Percentiles rank a stretch among this genome's conserved stretches.
Evolutionary conservation across 2,113 vertebrate genomes (phyloP).

Genomic region (Edolisoma coerulescens): DNA sequence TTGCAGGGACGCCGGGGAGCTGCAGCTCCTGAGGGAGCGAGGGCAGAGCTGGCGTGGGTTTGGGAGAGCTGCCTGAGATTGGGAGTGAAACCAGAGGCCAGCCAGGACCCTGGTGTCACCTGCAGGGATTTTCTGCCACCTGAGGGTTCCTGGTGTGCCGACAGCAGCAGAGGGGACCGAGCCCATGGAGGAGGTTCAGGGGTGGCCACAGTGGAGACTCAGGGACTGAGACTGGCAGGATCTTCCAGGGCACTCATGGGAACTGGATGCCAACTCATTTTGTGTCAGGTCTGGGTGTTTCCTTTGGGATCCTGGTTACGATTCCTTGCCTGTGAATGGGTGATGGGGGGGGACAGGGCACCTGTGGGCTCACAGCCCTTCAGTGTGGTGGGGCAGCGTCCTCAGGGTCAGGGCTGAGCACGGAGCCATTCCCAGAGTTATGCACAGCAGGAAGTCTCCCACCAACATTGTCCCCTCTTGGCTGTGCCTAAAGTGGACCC

Average conservation of each 20-base stretch:
- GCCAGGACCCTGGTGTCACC: not conserved
- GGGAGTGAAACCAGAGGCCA: not conserved
- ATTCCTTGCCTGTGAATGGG: accelerated
- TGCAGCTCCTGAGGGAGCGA: not conserved
- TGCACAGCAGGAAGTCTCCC: accelerated
- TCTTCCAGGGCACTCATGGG: not conserved
- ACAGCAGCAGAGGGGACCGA: not conserved
- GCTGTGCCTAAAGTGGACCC: not conserved
- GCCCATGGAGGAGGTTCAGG: no score
- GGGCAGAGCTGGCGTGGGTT: not conserved
- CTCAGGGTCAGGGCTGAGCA: not conserved
- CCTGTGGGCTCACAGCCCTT: accelerated
- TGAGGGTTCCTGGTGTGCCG: not conserved
- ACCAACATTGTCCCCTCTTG: not conserved
- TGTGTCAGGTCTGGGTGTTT: not conserved
- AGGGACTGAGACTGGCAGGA: accelerated
- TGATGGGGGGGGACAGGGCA: not conserved
- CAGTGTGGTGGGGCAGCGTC: accelerated
- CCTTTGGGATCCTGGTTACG: not conserved
- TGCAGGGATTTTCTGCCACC: not conserved
- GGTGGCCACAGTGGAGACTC: accelerated
- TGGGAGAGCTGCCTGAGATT: not conserved
- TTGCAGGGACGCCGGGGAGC: accelerated
- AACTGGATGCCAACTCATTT: not conserved
- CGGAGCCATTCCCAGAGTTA: not conserved